Percentiles rank a stretch among this genome's conserved stretches.
These are phyloP conservation scores for Varroa destructor DNA, from an alignment of 1,140 invertebrate species.

Conservation along the genomic window DNA sequence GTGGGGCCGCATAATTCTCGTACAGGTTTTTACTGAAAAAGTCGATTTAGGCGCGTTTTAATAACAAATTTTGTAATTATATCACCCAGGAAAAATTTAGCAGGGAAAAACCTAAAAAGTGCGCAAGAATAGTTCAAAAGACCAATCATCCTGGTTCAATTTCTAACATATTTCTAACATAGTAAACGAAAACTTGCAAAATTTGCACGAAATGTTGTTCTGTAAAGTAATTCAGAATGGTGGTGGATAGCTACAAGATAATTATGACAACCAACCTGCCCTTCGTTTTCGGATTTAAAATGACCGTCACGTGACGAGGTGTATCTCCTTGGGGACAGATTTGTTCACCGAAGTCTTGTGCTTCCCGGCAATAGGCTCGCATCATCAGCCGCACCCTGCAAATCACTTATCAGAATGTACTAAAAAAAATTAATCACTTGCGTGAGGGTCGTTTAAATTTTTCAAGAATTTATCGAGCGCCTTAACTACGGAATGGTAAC, in stretches of 20 bases:
- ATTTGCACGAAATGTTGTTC: background rate
- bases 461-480: no score
- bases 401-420: no score
- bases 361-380: constrained; percentile 11
- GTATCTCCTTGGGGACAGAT: constrained; percentile 47
- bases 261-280: constrained; percentile 48
- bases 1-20: constrained; percentile 81
- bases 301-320: constrained; percentile 63
- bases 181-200: background rate
- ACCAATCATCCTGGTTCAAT: background rate
- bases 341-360: constrained; percentile 51
- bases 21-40: constrained; percentile 55
- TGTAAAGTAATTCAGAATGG: background rate
- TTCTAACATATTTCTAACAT: background rate
- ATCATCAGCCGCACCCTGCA: constrained; percentile 8
- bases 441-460: no score
- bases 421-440: no score
- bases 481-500: no score
- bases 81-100: background rate
- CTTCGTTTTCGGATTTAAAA: constrained; percentile 76
- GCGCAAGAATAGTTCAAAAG: background rate
- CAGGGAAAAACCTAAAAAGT: background rate
- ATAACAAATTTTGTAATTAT: constrained; percentile 31
- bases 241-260: background rate
- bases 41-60: background rate